Base-by-base conservation (phyloP, 2,888 invertebrate species). In the Tetragnatha montana region DNA sequence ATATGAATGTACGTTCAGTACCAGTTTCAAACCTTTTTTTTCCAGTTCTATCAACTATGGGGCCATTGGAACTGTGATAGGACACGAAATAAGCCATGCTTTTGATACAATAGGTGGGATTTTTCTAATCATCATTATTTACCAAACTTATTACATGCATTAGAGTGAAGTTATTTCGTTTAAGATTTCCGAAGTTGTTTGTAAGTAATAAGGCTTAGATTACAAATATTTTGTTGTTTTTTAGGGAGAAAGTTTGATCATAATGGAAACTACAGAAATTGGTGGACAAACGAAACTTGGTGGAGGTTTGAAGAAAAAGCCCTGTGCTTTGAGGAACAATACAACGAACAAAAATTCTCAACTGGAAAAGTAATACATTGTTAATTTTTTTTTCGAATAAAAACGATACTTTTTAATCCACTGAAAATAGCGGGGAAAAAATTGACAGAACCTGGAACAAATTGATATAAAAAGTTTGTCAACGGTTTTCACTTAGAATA, bases 71-170 rank as follows among this genome's bases (percentile, higher is more conserved):
- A 90, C 85, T 10, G 85, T 90, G 3, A 91, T 91, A 68, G 91
- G 91, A 12, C 91, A 91, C 50, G 91, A 91, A 82, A 88, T 91
- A n/a, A 88, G 87, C 68, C 87, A 87, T 51, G 87, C 74, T 12
- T 90, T 90, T 49, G 87, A 90, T 35, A 71, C 76, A 0, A 17
- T 51, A 17, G 87, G 90, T 90, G 35, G 1, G 35, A 4, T 35
- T 35, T 35, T 35, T 35, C 35, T 73, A 19, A 4, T 8, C 17
- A 8, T 10, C 8, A 17, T 10, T 70, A 0, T n/a, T 6, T n/a
- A 8, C 6, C 6, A 70, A 17, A 10, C n/a, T 70, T 70, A n/a
- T 6, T n/a, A 10, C 6, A 6, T 70, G 70, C 17, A 6, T 10
- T 70, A 35, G 69, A 1, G 6, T n/a, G 70, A 69, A 70, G 19